Conservation (phyloP, 2,888 invertebrate species). For the Rhogogaster chlorosoma region DNA sequence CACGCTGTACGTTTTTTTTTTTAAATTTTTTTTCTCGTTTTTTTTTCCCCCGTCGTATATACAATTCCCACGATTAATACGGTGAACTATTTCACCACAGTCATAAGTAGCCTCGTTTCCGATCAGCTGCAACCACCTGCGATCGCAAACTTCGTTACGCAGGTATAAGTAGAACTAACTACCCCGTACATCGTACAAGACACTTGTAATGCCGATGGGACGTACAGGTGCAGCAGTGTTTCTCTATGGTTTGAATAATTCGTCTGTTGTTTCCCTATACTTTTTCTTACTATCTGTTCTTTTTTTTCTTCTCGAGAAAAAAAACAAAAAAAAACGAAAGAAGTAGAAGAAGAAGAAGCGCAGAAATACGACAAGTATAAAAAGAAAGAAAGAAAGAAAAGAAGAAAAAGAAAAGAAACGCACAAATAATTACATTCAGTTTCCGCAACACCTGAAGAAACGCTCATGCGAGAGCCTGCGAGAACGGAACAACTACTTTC, state of each 20-base stretch:
- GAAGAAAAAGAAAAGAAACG: neutral
- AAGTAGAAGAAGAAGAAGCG: no score
- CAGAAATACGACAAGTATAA: no score
- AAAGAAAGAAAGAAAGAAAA: neutral
- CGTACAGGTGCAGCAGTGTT: no score
- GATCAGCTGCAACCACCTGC: neutral
- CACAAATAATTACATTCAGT: neutral
- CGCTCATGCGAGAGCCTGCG: neutral
- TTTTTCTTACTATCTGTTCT: no score
- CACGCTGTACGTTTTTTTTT: neutral
- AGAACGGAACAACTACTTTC: slow-evolving; percentile 4
- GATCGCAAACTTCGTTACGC: neutral
- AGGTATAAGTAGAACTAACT: no score
- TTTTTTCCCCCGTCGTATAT: no score
- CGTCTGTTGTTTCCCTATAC: neutral
- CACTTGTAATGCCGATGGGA: neutral
- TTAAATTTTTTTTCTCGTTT: neutral
- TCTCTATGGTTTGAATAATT: neutral
- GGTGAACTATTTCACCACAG: no score
- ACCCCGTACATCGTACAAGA: neutral
- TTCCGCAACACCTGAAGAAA: slow-evolving; percentile 66
- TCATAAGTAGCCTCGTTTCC: neutral
- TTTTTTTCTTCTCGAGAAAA: no score
- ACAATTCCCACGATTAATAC: neutral
- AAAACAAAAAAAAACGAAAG: no score